These are phyloP conservation scores for Cacoxenus indagator DNA, from an alignment of 2,888 invertebrate species.

Conservation along the genomic window DNA sequence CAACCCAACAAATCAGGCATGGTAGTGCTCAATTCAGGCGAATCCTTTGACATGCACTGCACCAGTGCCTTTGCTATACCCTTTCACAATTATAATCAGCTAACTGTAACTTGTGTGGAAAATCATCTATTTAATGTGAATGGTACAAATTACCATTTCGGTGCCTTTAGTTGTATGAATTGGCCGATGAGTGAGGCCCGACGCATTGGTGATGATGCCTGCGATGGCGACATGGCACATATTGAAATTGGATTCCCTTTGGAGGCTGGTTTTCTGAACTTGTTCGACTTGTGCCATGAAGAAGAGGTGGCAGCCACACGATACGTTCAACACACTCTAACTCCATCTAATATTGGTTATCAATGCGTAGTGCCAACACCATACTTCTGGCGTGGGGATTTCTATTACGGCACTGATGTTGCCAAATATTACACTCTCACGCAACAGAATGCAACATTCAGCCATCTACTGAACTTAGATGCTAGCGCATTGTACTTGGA, in stretches of 20 bases:
- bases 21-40: slow-evolving; percentile 49
- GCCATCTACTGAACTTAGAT: slow-evolving; percentile 58
- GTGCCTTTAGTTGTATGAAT: slow-evolving; percentile 60
- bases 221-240: slow-evolving; percentile 59
- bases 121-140: slow-evolving; percentile 55
- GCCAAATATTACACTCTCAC: slow-evolving; percentile 62
- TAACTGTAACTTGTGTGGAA: slow-evolving; percentile 59
- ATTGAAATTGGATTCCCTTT: slow-evolving; percentile 69
- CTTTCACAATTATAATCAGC: slow-evolving; percentile 44
- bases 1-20: slow-evolving; percentile 53
- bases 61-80: slow-evolving; percentile 43
- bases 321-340: slow-evolving; percentile 68
- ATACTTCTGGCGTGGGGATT: slow-evolving; percentile 59
- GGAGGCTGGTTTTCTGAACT: slow-evolving; percentile 57
- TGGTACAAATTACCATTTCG: slow-evolving; percentile 48
- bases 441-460: slow-evolving; percentile 65
- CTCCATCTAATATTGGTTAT: slow-evolving; percentile 68
- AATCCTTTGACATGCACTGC: slow-evolving; percentile 63
- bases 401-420: slow-evolving; percentile 64
- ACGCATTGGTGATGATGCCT: slow-evolving; percentile 47
- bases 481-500: slow-evolving; percentile 47
- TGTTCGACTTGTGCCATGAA: slow-evolving; percentile 70
- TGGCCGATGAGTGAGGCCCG: slow-evolving; percentile 61
- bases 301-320: slow-evolving; percentile 64
- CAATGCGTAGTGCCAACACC: slow-evolving; percentile 69